Conservation (phyloP, 2,888 invertebrate species). For the Parnassius smintheus region DNA sequence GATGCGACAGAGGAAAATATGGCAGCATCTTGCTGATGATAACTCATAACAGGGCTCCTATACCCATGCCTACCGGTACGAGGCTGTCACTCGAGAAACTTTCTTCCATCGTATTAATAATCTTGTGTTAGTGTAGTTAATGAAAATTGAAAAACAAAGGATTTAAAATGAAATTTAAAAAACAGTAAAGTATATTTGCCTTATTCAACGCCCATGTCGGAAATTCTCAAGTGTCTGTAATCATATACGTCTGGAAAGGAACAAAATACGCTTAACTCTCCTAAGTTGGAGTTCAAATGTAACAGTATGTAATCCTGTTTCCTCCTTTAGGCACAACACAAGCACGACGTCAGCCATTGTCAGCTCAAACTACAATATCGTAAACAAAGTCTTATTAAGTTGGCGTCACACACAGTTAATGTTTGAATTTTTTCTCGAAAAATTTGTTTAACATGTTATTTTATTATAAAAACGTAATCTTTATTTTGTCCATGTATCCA, state of each 20-base stretch:
- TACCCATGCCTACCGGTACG: too few relatives aligned
- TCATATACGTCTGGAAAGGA: constrained; percentile 24
- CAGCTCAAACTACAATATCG: constrained; percentile 27
- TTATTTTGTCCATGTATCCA: too few relatives aligned
- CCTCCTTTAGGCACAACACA: constrained; percentile 26
- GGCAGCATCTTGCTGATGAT: too few relatives aligned
- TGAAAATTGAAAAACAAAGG: too few relatives aligned
- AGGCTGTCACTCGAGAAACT: too few relatives aligned
- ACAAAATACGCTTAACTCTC: constrained; percentile 22
- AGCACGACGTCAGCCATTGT: constrained; percentile 27
- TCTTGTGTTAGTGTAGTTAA: too few relatives aligned
- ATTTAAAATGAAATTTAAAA: neutral
- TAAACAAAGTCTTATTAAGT: constrained; percentile 24
- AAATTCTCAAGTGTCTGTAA: neutral
- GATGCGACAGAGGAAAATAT: too few relatives aligned
- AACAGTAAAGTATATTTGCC: neutral
- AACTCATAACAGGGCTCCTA: too few relatives aligned
- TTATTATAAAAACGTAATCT: too few relatives aligned
- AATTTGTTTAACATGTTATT: too few relatives aligned
- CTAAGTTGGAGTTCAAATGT: constrained; percentile 27
- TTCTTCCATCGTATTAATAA: too few relatives aligned
- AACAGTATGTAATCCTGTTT: constrained; percentile 27
- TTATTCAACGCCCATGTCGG: constrained; percentile 4
- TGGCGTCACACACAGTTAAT: constrained; percentile 5
- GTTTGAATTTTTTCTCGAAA: too few relatives aligned